Evolutionary conservation across 2,888 invertebrate genomes (phyloP).

Genomic region (Luffia ferchaultella): DNA sequence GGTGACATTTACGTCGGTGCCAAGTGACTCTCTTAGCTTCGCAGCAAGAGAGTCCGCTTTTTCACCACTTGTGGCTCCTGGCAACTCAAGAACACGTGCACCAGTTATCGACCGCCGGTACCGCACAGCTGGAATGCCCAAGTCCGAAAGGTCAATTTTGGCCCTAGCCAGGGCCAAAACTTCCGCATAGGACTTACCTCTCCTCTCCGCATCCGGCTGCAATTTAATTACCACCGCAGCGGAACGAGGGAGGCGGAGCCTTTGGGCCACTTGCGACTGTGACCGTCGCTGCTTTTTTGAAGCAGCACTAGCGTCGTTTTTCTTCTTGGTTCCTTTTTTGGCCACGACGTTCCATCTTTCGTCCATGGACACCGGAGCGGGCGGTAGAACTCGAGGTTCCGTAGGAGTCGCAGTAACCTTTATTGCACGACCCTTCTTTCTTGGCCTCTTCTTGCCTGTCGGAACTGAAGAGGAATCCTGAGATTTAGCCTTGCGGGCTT

Average conservation of each 20-base stretch:
- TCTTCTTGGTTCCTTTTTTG: no score
- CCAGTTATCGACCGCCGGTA: slow-evolving; percentile 9
- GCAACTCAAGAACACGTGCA: slow-evolving; percentile 10
- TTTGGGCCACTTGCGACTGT: slow-evolving; percentile 7
- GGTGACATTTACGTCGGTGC: not conserved
- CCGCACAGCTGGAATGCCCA: slow-evolving; percentile 2
- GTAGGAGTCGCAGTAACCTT: not conserved
- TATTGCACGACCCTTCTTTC: not conserved
- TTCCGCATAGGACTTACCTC: slow-evolving; percentile 8
- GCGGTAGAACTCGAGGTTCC: not conserved
- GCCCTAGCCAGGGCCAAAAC: slow-evolving; percentile 8
- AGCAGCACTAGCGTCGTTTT: no score
- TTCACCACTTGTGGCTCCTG: no score
- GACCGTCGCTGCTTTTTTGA: no score
- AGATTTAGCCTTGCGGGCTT: not conserved
- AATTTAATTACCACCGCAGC: slow-evolving; percentile 13
- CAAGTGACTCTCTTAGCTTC: slow-evolving; percentile 7
- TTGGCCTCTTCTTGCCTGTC: no score
- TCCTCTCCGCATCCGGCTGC: slow-evolving; percentile 8
- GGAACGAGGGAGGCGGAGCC: no score
- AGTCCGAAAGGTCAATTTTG: not conserved
- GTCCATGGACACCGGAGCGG: not conserved
- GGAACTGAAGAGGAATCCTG: no score
- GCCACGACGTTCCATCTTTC: not conserved
- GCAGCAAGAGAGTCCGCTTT: slow-evolving; percentile 12